These are phyloP conservation scores for Sarcoramphus papa DNA, from an alignment of 2,797 vertebrate species.

Conservation along the genomic window DNA sequence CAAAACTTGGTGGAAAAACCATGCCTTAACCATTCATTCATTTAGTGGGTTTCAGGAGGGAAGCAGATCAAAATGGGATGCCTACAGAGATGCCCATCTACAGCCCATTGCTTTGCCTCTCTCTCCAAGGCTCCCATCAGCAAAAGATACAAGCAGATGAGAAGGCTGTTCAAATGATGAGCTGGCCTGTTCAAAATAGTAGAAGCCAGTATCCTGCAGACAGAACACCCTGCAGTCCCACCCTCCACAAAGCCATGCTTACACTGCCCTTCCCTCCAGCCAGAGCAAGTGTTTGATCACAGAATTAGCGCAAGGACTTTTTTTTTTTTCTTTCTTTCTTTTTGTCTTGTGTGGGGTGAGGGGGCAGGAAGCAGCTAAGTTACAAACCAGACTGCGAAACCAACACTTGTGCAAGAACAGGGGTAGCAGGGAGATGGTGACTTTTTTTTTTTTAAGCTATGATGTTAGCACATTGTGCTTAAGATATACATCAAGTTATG, in stretches of 20 bases:
- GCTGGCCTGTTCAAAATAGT: background rate
- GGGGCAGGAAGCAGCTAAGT: background rate
- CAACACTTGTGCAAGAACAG: conserved; percentile 4
- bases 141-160: background rate
- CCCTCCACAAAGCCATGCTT: fast-evolving
- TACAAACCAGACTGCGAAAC: background rate
- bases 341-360: background rate
- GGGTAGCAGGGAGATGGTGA: fast-evolving
- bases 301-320: background rate
- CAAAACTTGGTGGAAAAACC: background rate
- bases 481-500: background rate
- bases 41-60: background rate
- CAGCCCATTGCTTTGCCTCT: background rate
- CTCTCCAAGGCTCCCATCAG: background rate
- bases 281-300: background rate
- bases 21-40: background rate
- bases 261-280: background rate
- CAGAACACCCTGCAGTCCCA: background rate
- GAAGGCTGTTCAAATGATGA: background rate
- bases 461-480: background rate
- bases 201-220: fast-evolving
- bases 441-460: background rate
- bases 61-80: background rate
- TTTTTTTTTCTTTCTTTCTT: background rate
- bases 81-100: background rate